Base-by-base conservation (phyloP, 2,888 invertebrate species). In the Pammene fasciana region DNA sequence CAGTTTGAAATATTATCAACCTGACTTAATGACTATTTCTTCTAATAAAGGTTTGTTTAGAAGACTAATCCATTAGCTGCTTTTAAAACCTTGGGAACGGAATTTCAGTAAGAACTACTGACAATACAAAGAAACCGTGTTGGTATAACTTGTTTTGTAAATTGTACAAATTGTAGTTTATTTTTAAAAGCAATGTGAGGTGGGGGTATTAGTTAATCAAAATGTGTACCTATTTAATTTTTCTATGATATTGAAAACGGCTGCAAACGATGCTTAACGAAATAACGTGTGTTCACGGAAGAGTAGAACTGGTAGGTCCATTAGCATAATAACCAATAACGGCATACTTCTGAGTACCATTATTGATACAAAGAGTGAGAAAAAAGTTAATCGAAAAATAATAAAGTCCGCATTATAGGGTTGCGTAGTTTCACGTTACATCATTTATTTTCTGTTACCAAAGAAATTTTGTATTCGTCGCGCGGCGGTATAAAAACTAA, bases 401-500 rank as follows among this genome's bases (percentile, higher is more conserved):
- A 89, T 84, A 85, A 81, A 84, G 80, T 79, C 75, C 74, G 71
- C 76, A 75, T 75, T 72, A 72, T 76, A 73, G 75, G 71, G 72
- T 78, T 72, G 84, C 86, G 86, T 86, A 87, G 84, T 83, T 86
- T 79, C 86, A 85, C 86, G 87, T 80, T 80, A 80, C 84, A 87
- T 90, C 86, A 89, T 91, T 91, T 90, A 91, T 90, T 91, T 88
- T 87, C 82, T 81, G 80, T 87, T 86, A 86, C 84, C 75, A 85
- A 89, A 89, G 88, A 90, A 89, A 91, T 89, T 90, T 85, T 81
- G 90, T 90, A 90, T 92, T 88, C 91, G 92, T 90, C 90, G 90
- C 89, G 85, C 86, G 86, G 82, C 84, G 82, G 82, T 87, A 87
- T 84, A 91, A 90, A 91, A 92, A 89, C 85, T 86, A 83, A 89